Conservation (phyloP, 2,113 vertebrate species). For the Gymnocephalus cernua region DNA sequence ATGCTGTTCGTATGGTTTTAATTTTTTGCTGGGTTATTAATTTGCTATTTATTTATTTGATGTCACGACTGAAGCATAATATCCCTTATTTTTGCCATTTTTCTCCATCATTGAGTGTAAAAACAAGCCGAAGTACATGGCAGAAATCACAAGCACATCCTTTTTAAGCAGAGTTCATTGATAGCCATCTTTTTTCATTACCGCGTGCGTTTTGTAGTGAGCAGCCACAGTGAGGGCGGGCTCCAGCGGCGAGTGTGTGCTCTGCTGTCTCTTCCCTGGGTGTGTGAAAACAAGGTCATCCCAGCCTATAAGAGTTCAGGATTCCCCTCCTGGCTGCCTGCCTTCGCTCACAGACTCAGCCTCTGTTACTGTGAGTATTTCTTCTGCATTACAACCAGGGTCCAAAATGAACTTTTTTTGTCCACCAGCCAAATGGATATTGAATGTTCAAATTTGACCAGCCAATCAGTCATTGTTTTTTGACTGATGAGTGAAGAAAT, state of each 20-base stretch:
- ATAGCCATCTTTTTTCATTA: not conserved
- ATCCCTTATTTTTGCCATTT: not conserved
- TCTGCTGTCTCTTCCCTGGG: constrained; percentile 93
- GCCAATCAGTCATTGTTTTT: too few species aligned
- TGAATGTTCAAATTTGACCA: too few species aligned
- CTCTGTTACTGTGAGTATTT: constrained; percentile 88
- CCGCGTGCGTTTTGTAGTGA: constrained; percentile 75
- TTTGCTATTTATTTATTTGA: not conserved
- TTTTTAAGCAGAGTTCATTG: not conserved
- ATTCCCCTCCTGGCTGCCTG: constrained; percentile 82
- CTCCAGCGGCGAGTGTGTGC: constrained; percentile 86
- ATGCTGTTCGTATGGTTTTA: not conserved
- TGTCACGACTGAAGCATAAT: not conserved
- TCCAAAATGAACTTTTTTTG: too few species aligned
- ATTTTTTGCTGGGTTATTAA: not conserved
- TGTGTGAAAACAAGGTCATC: constrained; percentile 84
- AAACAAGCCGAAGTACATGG: not conserved
- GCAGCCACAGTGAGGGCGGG: constrained; percentile 78
- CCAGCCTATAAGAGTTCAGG: constrained; percentile 79
- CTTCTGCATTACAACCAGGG: not conserved
- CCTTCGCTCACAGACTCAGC: constrained; percentile 85
- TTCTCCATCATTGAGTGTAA: not conserved
- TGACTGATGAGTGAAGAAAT: too few species aligned
- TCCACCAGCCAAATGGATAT: too few species aligned
- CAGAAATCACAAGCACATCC: not conserved